Conservation (phyloP, 1,140 invertebrate species). For the Goniozus legneri region DNA sequence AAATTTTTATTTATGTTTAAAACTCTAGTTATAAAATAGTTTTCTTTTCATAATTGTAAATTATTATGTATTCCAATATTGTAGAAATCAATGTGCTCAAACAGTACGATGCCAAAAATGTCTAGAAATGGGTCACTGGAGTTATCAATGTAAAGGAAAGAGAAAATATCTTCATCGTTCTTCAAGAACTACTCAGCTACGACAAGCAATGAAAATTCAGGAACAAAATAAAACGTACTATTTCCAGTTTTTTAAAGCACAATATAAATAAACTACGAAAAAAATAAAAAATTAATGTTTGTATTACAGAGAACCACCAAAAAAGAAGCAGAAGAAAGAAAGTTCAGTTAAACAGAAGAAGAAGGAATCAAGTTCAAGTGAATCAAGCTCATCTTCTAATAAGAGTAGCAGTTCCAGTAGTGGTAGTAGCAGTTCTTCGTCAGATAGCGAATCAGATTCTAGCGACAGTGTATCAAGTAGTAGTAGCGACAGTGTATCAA, state of each 20-base stretch:
- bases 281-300: neutral
- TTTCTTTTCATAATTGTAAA: neutral
- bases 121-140: constrained; percentile 87
- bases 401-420: constrained; percentile 29
- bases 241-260: neutral
- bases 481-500: constrained; percentile 24
- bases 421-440: constrained; percentile 27
- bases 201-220: constrained; percentile 66
- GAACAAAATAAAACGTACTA: constrained; percentile 39
- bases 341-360: constrained; percentile 18
- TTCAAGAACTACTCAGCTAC: constrained; percentile 76
- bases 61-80: constrained; percentile 5
- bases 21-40: too few species aligned
- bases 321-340: constrained; percentile 21
- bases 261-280: neutral
- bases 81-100: constrained; percentile 59
- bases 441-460: constrained; percentile 33
- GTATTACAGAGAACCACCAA: constrained; percentile 16
- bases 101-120: constrained; percentile 86
- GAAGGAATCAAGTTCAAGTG: constrained; percentile 22
- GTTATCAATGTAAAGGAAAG: constrained; percentile 88
- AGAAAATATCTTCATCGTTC: constrained; percentile 79
- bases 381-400: constrained; percentile 17
- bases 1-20: too few species aligned
- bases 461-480: constrained; percentile 31